Evolutionary conservation across 2,888 invertebrate genomes (phyloP).

Genomic region (Chrysolina oricalcia): DNA sequence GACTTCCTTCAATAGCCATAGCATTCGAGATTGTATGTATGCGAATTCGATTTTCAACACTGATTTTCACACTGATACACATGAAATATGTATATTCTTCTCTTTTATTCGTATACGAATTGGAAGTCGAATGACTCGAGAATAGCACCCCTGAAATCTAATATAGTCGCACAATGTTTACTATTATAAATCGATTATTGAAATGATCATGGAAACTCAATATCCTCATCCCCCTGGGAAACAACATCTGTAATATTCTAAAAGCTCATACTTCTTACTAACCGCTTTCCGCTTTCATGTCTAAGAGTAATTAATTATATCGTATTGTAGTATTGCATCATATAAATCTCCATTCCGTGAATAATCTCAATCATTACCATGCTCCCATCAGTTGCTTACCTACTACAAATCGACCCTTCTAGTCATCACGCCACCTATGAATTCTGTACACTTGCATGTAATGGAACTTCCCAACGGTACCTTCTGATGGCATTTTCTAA

Average conservation of each 20-base stretch:
- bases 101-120: no score
- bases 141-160: no score
- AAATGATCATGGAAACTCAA: background rate
- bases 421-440: conserved; percentile 25
- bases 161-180: background rate
- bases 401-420: conserved; percentile 26
- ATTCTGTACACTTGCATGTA: background rate
- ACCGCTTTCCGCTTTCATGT: conserved; percentile 34
- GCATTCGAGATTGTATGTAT: no score
- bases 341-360: conserved; percentile 51
- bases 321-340: conserved; percentile 32
- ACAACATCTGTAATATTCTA: conserved; percentile 7
- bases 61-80: no score
- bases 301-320: conserved; percentile 35
- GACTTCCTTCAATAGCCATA: no score
- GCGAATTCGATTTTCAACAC: no score
- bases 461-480: background rate
- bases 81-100: no score
- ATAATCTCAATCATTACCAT: conserved; percentile 17
- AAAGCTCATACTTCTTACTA: conserved; percentile 16
- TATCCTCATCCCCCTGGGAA: conserved; percentile 5
- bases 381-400: background rate
- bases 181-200: background rate
- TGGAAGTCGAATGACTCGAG: no score
- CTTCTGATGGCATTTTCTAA: no score